Base-by-base conservation (phyloP, 2,888 invertebrate species). In the Callyntrura guangdongensis region DNA sequence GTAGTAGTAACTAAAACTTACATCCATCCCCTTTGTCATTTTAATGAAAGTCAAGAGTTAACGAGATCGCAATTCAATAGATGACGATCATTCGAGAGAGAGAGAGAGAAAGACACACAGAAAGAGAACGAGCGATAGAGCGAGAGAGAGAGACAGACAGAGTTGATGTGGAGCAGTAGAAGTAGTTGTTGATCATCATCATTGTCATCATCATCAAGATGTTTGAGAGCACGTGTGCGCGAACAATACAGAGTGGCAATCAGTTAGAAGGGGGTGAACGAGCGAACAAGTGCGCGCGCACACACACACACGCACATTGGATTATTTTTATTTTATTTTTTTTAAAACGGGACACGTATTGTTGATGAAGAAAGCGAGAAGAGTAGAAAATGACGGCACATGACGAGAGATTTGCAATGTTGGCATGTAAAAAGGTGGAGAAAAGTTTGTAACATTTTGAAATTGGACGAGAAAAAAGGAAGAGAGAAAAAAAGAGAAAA, bases 21-120 rank as follows among this genome's bases (percentile, higher is more conserved):
- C 90, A 90, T 90, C 90, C 59, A 90, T 82, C 81, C 90, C 90
- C 90, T 90, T 90, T 85, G 59, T 86, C 81, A 86, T 86, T 90
- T 89, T 86, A 90, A 90, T 90, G 90, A 90, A 90, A 90, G 90
- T 90, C 90, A 90, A 90, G 84, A 90, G 90, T 86, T 86, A 90
- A 86, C 86, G 90, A 90, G 90, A 90, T 89, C 84, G 89, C 47
- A 89, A 89, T 89, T 89, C 74, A 89, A 89, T 84, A 86, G 90
- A 90, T 85, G 85, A 90, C 77, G 79, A 85, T 47, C 27, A 61
- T 67, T 22, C 84, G 49, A 82, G 84, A 74, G 89, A 89, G 84
- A 67, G 82, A 88, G 72, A 53, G 87, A 86, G 25, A 83, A 6
- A 89, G 20, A 84, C 64, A 64, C 64, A 84, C 17, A 88, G 47